Conservation (phyloP, 2,888 invertebrate species). For the Ormyrus labotus region DNA sequence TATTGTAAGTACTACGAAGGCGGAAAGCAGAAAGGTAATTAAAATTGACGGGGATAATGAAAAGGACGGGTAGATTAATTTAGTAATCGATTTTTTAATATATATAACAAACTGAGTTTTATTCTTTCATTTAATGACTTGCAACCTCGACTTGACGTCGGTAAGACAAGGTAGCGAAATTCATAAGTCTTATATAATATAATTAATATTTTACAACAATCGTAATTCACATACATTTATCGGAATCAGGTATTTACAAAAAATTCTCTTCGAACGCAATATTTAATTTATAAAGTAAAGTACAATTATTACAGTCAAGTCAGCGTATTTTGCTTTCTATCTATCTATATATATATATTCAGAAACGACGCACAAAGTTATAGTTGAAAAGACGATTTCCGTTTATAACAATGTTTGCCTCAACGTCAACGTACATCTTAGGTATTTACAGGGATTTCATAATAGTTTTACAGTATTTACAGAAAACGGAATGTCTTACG, state of each 20-base stretch:
- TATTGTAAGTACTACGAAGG: not conserved
- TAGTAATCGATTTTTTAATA: slow-evolving; percentile 39
- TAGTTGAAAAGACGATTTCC: slow-evolving; percentile 3
- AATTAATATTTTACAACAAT: slow-evolving; percentile 47
- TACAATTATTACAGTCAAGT: slow-evolving; percentile 46
- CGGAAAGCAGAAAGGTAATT: not conserved
- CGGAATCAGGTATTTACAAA: slow-evolving; percentile 46
- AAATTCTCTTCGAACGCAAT: slow-evolving; percentile 25
- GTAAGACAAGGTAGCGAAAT: slow-evolving; percentile 24
- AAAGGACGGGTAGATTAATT: not conserved
- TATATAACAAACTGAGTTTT: slow-evolving; percentile 58
- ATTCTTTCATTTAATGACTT: slow-evolving; percentile 48
- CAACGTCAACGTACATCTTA: not conserved
- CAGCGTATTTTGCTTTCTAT: not conserved
- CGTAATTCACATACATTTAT: slow-evolving; percentile 13
- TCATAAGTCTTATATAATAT: slow-evolving; percentile 38
- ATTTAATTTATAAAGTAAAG: slow-evolving; percentile 44
- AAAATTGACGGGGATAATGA: too few relatives aligned
- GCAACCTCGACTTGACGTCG: slow-evolving; percentile 20
- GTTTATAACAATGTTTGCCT: slow-evolving; percentile 5
- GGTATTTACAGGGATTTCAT: slow-evolving; percentile 50
- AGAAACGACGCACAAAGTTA: slow-evolving; percentile 37
- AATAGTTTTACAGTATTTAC: slow-evolving; percentile 73
- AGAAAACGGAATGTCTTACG: slow-evolving; percentile 66
- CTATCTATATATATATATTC: not conserved